Base-by-base conservation (phyloP, 1,140 invertebrate genomes). In the Nylanderia fulva region DNA sequence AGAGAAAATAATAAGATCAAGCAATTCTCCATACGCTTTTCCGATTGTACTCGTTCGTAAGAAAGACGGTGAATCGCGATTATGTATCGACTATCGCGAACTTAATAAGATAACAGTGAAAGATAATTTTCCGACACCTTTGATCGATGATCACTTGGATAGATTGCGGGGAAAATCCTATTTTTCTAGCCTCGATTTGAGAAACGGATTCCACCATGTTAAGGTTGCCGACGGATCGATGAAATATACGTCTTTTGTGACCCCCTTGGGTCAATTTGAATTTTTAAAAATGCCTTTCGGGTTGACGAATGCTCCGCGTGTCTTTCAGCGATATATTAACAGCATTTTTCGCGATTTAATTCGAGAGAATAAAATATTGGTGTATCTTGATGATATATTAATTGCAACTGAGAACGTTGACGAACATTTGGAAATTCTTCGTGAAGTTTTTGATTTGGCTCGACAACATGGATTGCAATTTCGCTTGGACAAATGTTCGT, bases 221-320 rank as follows among this genome's bases (percentile, higher is more conserved):
- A 79, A 39, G 0, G 11, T 87, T n/a, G 45, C 52, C 6, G 48
- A n/a, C 0, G 80, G 63, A 1, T 69, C 86, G 8, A 29, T 87
- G 6, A 58, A 80, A 24, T 76, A 85, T 39, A 88, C 84, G 8
- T 86, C 86, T 21, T 92, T 91, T 61, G 56, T 89, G 1, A 90
- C 87, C 6, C 85, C 79, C 0, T 85, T 87, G 18, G 90, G 85
- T 9, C 85, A 86, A 1, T 91, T 76, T 56, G 88, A 95, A 86
- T 95, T 91, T 79, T 82, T 89, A 3, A 61, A 84, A n/a, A 92
- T 96, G 90, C 92, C 95, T 15, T 95, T 95, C 86, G 95, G 95
- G 33, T 85, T 95, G 39, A 82, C 72, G 15, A 95, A 94, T 85
- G 91, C 93, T 29, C 91, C 93, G 18, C 86, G 91, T 6, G 91